phyloP scores from a whole-genome alignment of 2,888 invertebrate species.

The Myathropa florea region DNA sequence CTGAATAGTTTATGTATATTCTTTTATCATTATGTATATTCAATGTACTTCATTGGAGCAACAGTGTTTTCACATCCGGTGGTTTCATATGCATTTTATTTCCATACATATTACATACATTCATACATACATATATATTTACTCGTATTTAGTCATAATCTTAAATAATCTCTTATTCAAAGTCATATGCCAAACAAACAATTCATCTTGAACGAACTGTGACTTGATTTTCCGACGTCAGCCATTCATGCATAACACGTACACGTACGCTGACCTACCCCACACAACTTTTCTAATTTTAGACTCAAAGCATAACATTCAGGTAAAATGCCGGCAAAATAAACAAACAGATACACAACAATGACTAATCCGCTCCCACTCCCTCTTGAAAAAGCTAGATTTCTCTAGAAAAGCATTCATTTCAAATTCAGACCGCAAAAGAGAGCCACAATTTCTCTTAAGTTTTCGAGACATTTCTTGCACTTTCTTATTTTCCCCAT shows the following conservation, averaged over 20 bases:
- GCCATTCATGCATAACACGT: conserved; percentile 2
- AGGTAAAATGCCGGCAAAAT: background rate
- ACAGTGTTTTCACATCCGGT: no score
- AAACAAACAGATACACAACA: background rate
- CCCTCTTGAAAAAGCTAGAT: conserved; percentile 2
- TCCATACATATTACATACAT: background rate
- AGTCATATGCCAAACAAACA: no score
- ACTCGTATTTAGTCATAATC: background rate
- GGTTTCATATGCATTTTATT: background rate
- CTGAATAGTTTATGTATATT: no score
- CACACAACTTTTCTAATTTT: conserved; percentile 20
- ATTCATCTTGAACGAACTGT: no score
- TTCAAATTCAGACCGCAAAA: background rate
- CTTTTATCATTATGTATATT: no score
- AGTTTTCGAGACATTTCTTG: background rate
- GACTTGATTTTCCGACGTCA: background rate
- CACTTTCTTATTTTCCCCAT: background rate
- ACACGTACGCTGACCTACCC: conserved; percentile 29
- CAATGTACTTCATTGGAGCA: no score
- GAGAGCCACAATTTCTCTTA: conserved; percentile 3
- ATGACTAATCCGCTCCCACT: background rate
- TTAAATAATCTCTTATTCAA: no score
- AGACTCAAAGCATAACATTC: conserved; percentile 7
- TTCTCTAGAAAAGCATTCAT: conserved; percentile 9
- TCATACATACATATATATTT: background rate